A percentile compares a stretch with the other conserved stretches of the same genome.
phyloP scores from a whole-genome alignment of 1,140 invertebrate genomes.

The Drosophila triauraria region DNA sequence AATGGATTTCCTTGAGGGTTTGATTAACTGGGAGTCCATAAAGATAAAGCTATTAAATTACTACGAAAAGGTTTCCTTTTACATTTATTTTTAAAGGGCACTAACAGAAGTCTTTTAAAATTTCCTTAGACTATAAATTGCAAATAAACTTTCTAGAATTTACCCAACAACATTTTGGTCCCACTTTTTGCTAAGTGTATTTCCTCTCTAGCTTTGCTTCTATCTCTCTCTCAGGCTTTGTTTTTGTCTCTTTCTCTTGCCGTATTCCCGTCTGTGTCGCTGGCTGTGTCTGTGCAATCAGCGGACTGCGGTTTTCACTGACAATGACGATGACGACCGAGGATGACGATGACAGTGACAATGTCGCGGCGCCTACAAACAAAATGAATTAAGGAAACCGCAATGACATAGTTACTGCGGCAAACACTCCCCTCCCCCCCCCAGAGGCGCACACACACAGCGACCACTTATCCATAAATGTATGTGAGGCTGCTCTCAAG shows the following conservation, averaged over 20 bases:
- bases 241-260: constrained; percentile 8
- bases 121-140: background rate
- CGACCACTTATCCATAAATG: constrained; percentile 24
- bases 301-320: constrained; percentile 59
- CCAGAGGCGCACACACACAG: background rate
- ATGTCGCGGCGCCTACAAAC: constrained; percentile 70
- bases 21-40: too few relatives aligned
- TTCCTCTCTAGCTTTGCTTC: background rate
- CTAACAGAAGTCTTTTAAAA: too few relatives aligned
- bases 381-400: constrained; percentile 83
- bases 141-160: background rate
- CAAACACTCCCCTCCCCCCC: constrained; percentile 28
- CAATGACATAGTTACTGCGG: constrained; percentile 80
- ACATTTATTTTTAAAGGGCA: too few relatives aligned
- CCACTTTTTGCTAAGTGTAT: background rate
- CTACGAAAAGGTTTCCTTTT: too few relatives aligned
- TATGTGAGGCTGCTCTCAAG: constrained; percentile 26
- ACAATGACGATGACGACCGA: constrained; percentile 33
- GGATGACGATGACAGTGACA: constrained; percentile 63
- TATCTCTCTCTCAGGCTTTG: constrained; percentile 12
- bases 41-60: too few relatives aligned
- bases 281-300: constrained; percentile 33
- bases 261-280: background rate
- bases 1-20: background rate
- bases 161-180: background rate